Percentiles rank a stretch among this genome's conserved stretches.
Conservation (phyloP, 64 coral and sea anemone species). For the Montipora sp. region DNA sequence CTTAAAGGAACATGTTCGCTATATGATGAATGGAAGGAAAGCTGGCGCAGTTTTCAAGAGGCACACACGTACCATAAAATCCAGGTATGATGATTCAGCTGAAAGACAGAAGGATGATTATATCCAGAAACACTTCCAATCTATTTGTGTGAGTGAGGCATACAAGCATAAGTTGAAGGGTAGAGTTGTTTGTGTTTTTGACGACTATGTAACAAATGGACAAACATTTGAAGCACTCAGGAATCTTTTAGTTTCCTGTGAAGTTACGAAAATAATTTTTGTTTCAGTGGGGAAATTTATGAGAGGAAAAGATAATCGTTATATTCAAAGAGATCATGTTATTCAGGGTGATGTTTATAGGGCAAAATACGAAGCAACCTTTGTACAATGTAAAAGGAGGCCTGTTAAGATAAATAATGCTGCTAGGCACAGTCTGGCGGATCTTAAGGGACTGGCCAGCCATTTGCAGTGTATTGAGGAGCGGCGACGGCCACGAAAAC, state of each 20-base stretch:
- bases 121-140: constrained; percentile 54
- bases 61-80: constrained; percentile 1
- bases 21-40: constrained; percentile 64
- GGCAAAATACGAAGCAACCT: background rate
- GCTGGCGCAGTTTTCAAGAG: constrained; percentile 34
- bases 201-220: constrained; percentile 45
- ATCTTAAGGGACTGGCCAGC: constrained; percentile 8
- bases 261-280: constrained; percentile 58
- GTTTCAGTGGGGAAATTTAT: constrained; percentile 71
- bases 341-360: constrained; percentile 19
- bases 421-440: constrained; percentile 27
- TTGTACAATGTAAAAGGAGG: background rate
- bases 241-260: constrained; percentile 57
- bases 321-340: background rate
- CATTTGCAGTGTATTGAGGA: background rate
- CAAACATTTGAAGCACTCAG: constrained; percentile 56
- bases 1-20: constrained; percentile 50
- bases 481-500: too few relatives aligned
- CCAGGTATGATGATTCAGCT: background rate
- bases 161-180: constrained; percentile 47
- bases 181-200: constrained; percentile 75
- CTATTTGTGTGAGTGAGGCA: constrained; percentile 30
- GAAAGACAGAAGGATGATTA: constrained; percentile 1
- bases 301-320: background rate
- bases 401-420: background rate